Percentiles rank a stretch among this genome's conserved stretches.
Conservation (phyloP, 1,140 invertebrate genomes). For the Rhopalosiphum padi region DNA sequence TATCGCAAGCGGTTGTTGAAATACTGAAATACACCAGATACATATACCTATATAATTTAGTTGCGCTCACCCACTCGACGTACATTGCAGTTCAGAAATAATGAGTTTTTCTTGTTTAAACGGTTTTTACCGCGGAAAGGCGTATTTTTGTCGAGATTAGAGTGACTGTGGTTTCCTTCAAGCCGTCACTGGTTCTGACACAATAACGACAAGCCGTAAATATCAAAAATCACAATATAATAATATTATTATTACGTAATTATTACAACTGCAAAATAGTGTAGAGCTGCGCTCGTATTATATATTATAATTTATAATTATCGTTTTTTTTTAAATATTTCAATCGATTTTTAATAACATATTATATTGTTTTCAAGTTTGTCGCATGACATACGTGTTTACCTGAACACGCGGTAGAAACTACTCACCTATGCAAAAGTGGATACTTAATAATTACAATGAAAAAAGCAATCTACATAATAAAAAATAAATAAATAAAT, state of each 20-base stretch:
- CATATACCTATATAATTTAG: not conserved
- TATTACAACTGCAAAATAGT: not conserved
- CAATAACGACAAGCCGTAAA: not conserved
- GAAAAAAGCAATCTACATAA: no score
- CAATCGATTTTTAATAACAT: no score
- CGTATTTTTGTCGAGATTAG: not conserved
- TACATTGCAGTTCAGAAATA: not conserved
- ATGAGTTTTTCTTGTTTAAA: conserved; percentile 22
- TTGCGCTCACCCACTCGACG: not conserved
- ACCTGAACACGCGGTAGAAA: no score
- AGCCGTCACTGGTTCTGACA: not conserved
- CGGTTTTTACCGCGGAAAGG: not conserved
- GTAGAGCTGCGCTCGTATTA: no score
- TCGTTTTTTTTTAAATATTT: no score
- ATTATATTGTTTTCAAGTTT: no score
- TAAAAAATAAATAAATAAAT: no score
- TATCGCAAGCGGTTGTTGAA: not conserved
- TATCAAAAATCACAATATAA: not conserved
- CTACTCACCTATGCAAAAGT: no score
- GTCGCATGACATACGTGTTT: no score
- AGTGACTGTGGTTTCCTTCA: not conserved
- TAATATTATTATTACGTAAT: not conserved
- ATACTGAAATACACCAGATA: not conserved
- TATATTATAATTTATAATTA: no score
- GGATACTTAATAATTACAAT: no score